Evolutionary conservation across 1,140 invertebrate species (phyloP), one percentile per base, ranked within the genome.

Genomic region (Drosophila novamexicana): DNA sequence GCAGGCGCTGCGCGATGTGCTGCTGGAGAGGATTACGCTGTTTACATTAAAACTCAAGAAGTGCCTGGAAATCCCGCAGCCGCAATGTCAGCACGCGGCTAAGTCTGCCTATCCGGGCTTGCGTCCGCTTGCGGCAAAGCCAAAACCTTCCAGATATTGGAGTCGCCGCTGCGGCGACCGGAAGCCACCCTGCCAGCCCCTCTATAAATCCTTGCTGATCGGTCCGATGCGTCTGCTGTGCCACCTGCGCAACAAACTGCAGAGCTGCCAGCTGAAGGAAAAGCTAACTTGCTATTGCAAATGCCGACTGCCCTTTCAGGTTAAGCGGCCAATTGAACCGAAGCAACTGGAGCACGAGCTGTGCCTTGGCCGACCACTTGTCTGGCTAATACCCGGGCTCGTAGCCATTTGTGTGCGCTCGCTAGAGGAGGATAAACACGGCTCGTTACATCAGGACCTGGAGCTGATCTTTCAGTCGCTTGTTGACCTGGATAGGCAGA

Each of bases 351-450:
- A 81, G 22, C 16, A 62, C 9, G 32, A 36, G 7, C 16, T 81
- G 29, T 34, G 40, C 9, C 32, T 10, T 7, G 36, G 14, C 1
- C 66, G 73, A 12, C 62, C 59, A 1, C 8, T 80, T 10, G 7
- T 45, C 1, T 84, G 77, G 71, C 39, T 59, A 0, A 37, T 83
- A 18, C 61, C 65, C 6, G 81, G 67, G 32, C 56, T 84, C 12
- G 73, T 77, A 18, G 10, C 29, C 12, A 67, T 84, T 4, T 85
- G 62, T 18, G n/a, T 63, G 7, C 50, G 77, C 36, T 80, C 77
- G 1, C 1, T 65, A 0, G 16, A 44, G 1, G 49, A 77, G 34
- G 75, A 81, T 12, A 29, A 1, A 0, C 39, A 34, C 10, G 56
- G 61, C 0, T 7, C 29, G 0, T 6, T 77, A 0, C 18, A 58